Conservation (phyloP, 1,140 invertebrate genomes). For the Drosophila aff. region DNA sequence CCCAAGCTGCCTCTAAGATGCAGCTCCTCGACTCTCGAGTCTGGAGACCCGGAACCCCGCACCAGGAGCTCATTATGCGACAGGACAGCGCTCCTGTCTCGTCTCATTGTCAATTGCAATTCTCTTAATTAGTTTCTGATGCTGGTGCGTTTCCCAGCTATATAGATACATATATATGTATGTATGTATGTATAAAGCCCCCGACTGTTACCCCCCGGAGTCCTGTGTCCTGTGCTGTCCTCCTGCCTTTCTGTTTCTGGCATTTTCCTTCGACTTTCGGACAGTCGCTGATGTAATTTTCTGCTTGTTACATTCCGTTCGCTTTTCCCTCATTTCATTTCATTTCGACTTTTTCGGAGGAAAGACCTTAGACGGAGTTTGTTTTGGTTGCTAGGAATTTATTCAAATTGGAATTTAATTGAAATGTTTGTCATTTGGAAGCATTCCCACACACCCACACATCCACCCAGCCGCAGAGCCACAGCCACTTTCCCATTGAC, state of each 20-base stretch:
- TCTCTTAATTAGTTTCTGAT: constrained; percentile 73
- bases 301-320: constrained; percentile 65
- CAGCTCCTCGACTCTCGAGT: background rate
- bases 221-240: background rate
- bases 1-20: constrained; percentile 6
- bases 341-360: constrained; percentile 18
- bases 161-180: background rate
- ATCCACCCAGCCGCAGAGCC: constrained; percentile 24
- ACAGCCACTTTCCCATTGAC: background rate
- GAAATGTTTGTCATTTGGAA: constrained; percentile 71
- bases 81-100: constrained; percentile 7
- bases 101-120: constrained; percentile 66
- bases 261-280: constrained; percentile 40
- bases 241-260: constrained; percentile 21
- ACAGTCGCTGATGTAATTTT: constrained; percentile 62
- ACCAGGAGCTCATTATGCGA: constrained; percentile 35
- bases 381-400: constrained; percentile 56
- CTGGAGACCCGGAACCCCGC: background rate
- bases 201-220: background rate
- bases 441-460: constrained; percentile 51
- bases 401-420: constrained; percentile 72
- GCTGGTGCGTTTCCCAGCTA: constrained; percentile 33
- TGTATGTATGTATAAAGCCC: background rate
- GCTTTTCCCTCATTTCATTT: constrained; percentile 33
- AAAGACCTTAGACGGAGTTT: constrained; percentile 39